Evolutionary conservation across 2,113 vertebrate genomes (phyloP).

Genomic region (Orientallactaga bullata): DNA sequence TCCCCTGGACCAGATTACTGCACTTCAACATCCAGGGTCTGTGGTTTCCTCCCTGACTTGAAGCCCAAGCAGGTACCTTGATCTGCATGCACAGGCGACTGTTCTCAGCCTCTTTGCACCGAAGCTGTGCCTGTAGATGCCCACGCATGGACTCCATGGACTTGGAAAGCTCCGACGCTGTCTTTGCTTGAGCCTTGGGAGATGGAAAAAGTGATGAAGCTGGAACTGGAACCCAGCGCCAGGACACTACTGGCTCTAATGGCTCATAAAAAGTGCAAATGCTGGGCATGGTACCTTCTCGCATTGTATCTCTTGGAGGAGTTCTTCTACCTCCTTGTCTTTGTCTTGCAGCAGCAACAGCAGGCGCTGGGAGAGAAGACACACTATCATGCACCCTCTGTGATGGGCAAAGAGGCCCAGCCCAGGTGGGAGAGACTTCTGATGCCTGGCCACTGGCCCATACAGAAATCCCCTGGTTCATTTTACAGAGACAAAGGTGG

Average conservation of each 20-base stretch:
- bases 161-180: conserved; percentile 89
- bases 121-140: conserved; percentile 92
- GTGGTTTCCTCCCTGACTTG: accelerated
- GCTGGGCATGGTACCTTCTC: conserved; percentile 90
- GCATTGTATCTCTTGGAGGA: conserved; percentile 87
- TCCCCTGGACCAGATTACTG: neutral
- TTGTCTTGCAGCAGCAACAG: conserved; percentile 91
- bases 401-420: neutral
- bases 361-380: conserved; percentile 88
- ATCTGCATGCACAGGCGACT: conserved; percentile 91
- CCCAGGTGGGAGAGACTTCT: neutral
- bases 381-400: neutral
- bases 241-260: accelerated
- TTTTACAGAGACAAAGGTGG: neutral
- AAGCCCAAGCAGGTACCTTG: conserved; percentile 84
- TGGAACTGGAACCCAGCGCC: neutral
- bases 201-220: neutral
- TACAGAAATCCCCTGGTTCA: neutral
- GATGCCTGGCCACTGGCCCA: neutral
- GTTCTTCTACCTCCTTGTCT: conserved; percentile 89
- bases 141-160: conserved; percentile 91
- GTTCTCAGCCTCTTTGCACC: conserved; percentile 93
- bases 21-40: no score
- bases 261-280: accelerated
- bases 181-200: conserved; percentile 90